Conservation (phyloP, 2,797 vertebrate genomes). For the Tamandua tetradactyla region DNA sequence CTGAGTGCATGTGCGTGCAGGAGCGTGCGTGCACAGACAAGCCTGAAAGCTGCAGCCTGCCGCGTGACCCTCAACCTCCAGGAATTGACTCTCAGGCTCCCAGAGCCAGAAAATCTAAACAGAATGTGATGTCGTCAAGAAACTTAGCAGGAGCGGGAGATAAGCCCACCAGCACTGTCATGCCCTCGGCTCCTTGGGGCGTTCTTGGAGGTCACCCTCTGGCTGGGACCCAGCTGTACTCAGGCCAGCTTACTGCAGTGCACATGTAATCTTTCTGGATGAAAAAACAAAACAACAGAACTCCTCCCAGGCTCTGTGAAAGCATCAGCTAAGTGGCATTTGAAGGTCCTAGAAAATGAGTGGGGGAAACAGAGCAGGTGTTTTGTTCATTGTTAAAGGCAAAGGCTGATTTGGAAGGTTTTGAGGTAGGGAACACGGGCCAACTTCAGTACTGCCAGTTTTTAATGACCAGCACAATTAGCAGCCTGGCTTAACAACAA, state of each 20-base stretch:
- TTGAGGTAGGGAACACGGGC: conserved; percentile 16
- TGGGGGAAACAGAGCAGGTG: conserved; percentile 62
- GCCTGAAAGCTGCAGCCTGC: not conserved
- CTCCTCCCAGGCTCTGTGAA: conserved; percentile 33
- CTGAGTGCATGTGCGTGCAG: not conserved
- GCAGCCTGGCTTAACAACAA: conserved; percentile 64
- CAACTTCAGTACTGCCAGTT: conserved; percentile 60
- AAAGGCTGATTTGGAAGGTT: conserved; percentile 63
- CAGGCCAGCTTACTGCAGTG: not conserved
- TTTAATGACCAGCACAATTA: conserved; percentile 80
- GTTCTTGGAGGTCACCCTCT: not conserved
- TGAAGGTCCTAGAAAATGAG: conserved; percentile 65
- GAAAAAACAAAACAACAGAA: conserved; percentile 53
- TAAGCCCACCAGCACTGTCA: fast-evolving
- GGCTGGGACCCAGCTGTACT: not conserved
- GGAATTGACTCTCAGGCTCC: not conserved
- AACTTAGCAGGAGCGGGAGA: conserved; percentile 14
- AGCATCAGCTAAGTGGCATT: conserved; percentile 31
- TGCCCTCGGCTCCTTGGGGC: not conserved
- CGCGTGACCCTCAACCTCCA: conserved; percentile 51
- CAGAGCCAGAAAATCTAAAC: not conserved
- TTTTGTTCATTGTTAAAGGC: conserved; percentile 59
- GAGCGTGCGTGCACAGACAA: not conserved
- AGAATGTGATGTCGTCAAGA: not conserved
- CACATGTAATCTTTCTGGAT: conserved; percentile 35